Evolutionary conservation across 1,140 invertebrate species (phyloP).

Genomic region (Macrobrachium rosenbergii): DNA sequence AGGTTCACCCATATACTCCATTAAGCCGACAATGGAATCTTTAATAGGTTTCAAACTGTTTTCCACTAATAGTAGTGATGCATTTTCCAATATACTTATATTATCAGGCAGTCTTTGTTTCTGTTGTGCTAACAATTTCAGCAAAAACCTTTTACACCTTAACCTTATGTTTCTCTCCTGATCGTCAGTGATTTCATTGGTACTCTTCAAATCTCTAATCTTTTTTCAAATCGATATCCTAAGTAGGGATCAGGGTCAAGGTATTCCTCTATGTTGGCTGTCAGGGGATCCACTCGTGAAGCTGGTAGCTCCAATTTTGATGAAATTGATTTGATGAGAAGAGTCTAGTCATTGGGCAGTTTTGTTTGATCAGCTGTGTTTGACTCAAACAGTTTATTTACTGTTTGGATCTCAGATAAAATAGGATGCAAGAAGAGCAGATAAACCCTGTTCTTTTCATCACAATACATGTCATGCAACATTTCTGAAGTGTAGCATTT

Average conservation of each 20-base stretch:
- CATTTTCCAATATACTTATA: too few species aligned
- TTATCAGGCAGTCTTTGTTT: background rate
- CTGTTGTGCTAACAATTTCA: background rate
- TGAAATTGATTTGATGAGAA: slow-evolving; percentile 43
- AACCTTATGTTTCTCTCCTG: background rate
- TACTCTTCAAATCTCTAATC: background rate
- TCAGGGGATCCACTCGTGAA: slow-evolving; percentile 4
- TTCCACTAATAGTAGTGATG: too few species aligned
- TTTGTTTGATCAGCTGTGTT: slow-evolving; percentile 65
- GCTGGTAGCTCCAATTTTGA: background rate
- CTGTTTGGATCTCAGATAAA: slow-evolving; percentile 44
- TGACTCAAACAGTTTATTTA: slow-evolving; percentile 66
- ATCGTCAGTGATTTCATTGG: background rate
- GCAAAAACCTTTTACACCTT: background rate
- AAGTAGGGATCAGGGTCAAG: background rate
- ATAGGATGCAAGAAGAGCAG: slow-evolving; percentile 24
- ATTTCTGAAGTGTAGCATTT: slow-evolving; percentile 67
- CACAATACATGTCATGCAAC: slow-evolving; percentile 66
- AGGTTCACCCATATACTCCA: too few species aligned
- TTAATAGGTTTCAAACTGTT: too few species aligned
- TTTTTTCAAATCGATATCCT: background rate
- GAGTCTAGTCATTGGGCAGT: slow-evolving; percentile 51
- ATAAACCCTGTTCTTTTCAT: slow-evolving; percentile 65
- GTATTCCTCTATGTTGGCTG: background rate
- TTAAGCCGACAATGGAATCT: too few species aligned